These are phyloP conservation scores for Percopsis transmontana DNA, from an alignment of 2,113 vertebrate species.

Conservation along the genomic window DNA sequence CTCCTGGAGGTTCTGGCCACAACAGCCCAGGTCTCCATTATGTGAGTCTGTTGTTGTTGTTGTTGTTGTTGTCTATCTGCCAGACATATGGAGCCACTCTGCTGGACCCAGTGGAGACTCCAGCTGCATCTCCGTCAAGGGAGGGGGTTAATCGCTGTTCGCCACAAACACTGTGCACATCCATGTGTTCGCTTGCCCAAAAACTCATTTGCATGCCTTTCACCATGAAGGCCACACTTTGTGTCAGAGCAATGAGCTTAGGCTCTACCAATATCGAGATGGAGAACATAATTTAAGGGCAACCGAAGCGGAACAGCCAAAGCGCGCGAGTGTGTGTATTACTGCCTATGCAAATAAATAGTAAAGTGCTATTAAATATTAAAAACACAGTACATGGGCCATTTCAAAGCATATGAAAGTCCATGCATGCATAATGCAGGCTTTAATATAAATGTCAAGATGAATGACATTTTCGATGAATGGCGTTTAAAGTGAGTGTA, in stretches of 20 bases:
- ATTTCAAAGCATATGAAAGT: not conserved
- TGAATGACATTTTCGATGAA: not conserved
- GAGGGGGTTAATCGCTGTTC: not conserved
- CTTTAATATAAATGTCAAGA: not conserved
- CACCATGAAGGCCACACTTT: not conserved
- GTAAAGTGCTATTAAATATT: not conserved
- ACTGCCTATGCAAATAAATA: not conserved
- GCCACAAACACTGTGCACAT: constrained; percentile 3
- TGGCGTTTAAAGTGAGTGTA: not conserved
- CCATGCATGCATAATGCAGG: not conserved
- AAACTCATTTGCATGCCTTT: constrained; percentile 2
- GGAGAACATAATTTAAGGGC: not conserved
- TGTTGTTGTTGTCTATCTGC: constrained; percentile 21
- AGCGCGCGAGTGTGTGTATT: not conserved
- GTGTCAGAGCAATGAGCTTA: constrained; percentile 1
- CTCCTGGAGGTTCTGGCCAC: constrained; percentile 19
- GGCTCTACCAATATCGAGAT: not conserved
- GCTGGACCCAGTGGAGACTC: constrained; percentile 21
- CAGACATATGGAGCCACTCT: constrained; percentile 32
- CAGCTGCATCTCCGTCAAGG: not conserved
- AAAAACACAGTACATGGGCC: not conserved
- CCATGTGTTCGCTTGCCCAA: not conserved
- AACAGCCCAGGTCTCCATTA: constrained; percentile 7
- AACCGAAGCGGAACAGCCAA: constrained; percentile 2
- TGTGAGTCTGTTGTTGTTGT: constrained; percentile 15